Conservation (phyloP, 2,113 vertebrate genomes). For the Butorides virescens region DNA sequence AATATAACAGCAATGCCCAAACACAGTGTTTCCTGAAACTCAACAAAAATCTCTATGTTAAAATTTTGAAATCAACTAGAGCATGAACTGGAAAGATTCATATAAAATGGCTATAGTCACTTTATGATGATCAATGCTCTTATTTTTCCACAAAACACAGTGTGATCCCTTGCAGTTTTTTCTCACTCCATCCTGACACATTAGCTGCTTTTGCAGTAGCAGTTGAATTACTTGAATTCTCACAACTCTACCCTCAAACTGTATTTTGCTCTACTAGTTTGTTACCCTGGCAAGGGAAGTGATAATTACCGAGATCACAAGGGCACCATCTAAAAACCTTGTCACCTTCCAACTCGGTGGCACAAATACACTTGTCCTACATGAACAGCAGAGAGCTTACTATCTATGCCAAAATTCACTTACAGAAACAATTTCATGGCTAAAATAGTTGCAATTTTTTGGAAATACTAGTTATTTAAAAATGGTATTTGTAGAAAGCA, state of each 20-base stretch:
- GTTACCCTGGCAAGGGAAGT: constrained; percentile 4
- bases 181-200: not conserved
- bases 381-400: not conserved
- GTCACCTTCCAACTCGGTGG: not conserved
- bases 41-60: not conserved
- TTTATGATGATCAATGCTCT: not conserved
- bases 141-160: not conserved
- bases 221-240: not conserved
- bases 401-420: not conserved
- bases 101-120: not conserved
- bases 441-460: not conserved
- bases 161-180: not conserved
- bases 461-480: not conserved
- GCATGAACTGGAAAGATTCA: not conserved
- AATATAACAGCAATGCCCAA: not conserved
- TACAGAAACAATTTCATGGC: not conserved
- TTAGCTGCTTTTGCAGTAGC: not conserved
- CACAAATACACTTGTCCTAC: not conserved
- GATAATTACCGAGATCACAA: constrained; percentile 36
- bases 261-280: not conserved
- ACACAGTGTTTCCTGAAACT: not conserved
- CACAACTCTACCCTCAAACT: not conserved
- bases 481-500: not conserved
- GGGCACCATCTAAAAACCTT: not conserved
- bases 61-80: not conserved